These are phyloP conservation scores for Coremacera marginata DNA, from an alignment of 2,888 invertebrate species.

Conservation along the genomic window DNA sequence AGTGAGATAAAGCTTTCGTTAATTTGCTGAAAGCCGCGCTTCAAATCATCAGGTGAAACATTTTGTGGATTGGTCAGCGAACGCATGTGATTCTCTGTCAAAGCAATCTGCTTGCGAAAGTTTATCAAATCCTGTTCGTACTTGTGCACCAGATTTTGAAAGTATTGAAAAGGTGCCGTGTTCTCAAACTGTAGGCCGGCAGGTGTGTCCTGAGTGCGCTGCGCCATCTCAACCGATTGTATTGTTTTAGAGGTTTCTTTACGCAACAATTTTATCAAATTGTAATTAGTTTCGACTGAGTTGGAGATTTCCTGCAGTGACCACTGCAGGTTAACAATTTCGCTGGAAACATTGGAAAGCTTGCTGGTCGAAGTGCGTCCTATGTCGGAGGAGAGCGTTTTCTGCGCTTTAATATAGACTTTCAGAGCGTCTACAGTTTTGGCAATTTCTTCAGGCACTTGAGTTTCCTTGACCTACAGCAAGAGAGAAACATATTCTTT, in stretches of 20 bases:
- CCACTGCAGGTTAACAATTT: conserved; percentile 63
- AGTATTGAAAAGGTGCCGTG: conserved; percentile 78
- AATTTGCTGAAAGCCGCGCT: conserved; percentile 82
- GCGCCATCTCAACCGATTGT: conserved; percentile 82
- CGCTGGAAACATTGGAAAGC: conserved; percentile 63
- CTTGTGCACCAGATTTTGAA: conserved; percentile 76
- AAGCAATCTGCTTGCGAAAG: conserved; percentile 79
- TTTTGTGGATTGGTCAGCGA: conserved; percentile 75
- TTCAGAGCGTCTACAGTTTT: conserved; percentile 85
- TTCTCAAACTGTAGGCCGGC: conserved; percentile 83
- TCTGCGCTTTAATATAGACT: conserved; percentile 87
- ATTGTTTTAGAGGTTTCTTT: conserved; percentile 80
- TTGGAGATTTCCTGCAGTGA: conserved; percentile 65
- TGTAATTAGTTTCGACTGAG: conserved; percentile 65
- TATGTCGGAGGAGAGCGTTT: conserved; percentile 84
- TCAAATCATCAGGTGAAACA: conserved; percentile 81
- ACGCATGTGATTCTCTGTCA: conserved; percentile 79
- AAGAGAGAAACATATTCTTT: neutral
- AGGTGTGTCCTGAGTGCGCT: conserved; percentile 82
- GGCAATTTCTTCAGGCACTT: conserved; percentile 81
- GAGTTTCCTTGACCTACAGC: conserved; percentile 65
- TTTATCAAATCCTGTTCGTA: conserved; percentile 80
- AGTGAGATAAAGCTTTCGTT: conserved; percentile 89
- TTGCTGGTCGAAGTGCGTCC: conserved; percentile 75
- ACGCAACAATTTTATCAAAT: conserved; percentile 72